Percentiles rank a stretch among this genome's conserved stretches.
Evolutionary conservation across 2,113 vertebrate species (phyloP).

Genomic region (Cariama cristata): DNA sequence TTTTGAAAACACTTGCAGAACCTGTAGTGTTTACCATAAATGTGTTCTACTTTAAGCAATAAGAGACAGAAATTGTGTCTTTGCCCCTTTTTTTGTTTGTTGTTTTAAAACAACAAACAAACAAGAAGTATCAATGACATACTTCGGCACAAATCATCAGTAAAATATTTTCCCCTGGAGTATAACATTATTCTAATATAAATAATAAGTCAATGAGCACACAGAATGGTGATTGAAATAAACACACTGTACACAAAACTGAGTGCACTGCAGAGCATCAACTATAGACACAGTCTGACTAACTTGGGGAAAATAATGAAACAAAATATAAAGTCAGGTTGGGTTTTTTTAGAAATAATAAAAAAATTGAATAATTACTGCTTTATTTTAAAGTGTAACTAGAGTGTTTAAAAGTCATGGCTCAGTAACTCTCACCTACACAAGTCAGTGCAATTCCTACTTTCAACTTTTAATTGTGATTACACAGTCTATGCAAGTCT

Average conservation of each 20-base stretch:
- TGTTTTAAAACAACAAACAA: background rate
- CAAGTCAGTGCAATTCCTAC: too few species aligned
- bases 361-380: background rate
- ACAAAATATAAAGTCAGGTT: background rate
- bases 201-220: background rate
- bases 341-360: background rate
- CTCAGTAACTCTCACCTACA: background rate
- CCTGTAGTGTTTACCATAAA: background rate
- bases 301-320: background rate
- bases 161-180: background rate
- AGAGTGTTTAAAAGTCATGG: background rate
- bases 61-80: background rate
- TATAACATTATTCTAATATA: background rate
- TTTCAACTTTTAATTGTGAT: background rate
- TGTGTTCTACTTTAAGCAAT: background rate
- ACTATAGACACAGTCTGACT: background rate
- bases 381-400: background rate
- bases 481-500: background rate
- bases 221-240: background rate
- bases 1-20: background rate
- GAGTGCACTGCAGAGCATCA: background rate
- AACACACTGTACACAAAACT: background rate
- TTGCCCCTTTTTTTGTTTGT: background rate
- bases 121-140: background rate
- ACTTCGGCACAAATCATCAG: background rate